phyloP scores from a whole-genome alignment of 1,140 invertebrate species.

The Polypedilum pembai region DNA sequence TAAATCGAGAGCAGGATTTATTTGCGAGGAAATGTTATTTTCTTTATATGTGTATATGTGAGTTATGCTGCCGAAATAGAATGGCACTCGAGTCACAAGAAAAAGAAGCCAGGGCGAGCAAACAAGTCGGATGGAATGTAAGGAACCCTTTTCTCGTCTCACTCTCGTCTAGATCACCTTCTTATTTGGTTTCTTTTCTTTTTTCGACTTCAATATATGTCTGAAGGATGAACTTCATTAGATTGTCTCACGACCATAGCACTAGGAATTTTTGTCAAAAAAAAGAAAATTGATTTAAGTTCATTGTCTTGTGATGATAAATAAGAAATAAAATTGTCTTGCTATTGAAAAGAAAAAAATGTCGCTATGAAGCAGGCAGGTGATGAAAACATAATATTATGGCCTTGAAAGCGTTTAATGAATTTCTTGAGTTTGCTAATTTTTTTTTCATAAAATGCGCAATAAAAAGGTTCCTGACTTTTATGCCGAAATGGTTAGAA shows the following conservation, averaged over 20 bases:
- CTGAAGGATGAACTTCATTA: background rate
- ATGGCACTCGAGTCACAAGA: background rate
- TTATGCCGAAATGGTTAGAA: no score
- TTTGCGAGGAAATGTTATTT: slow-evolving; percentile 9
- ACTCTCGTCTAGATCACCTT: background rate
- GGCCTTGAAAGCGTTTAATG: slow-evolving; percentile 23
- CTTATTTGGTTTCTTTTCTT: background rate
- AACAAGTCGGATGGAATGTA: background rate
- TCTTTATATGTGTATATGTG: background rate
- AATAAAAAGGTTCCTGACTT: no score
- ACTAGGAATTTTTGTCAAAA: background rate
- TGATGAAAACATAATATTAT: slow-evolving; percentile 3
- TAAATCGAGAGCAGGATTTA: slow-evolving; percentile 11
- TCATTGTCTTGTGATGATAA: background rate
- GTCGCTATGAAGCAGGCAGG: background rate
- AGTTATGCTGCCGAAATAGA: background rate
- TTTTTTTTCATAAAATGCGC: background rate
- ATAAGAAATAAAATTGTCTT: no score
- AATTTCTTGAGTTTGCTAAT: background rate
- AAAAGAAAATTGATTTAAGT: slow-evolving; percentile 22
- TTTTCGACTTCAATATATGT: background rate
- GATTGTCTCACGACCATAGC: background rate
- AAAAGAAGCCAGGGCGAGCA: slow-evolving; percentile 2
- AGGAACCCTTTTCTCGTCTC: background rate
- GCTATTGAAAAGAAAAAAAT: background rate